Evolutionary conservation across 1,140 invertebrate species (phyloP).

Genomic region (Geopemphigus sp.): DNA sequence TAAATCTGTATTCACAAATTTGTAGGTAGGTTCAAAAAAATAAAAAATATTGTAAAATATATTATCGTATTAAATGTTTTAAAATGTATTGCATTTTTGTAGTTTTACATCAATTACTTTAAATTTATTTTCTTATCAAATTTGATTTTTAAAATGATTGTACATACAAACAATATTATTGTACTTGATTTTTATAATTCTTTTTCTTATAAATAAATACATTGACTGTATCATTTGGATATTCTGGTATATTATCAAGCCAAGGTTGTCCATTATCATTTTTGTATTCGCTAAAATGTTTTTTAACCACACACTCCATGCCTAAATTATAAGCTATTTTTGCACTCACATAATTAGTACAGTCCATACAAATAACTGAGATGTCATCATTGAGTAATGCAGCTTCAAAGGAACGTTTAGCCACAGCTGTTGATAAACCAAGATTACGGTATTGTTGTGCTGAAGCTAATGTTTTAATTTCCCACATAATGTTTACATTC

Average conservation of each 20-base stretch:
- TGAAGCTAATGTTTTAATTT: slow-evolving; percentile 32
- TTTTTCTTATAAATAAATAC: slow-evolving; percentile 27
- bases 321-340: slow-evolving; percentile 26
- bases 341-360: slow-evolving; percentile 24
- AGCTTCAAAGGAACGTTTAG: slow-evolving; percentile 24
- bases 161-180: not conserved
- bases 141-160: not conserved
- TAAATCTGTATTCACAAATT: not conserved
- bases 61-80: not conserved
- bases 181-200: not conserved
- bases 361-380: slow-evolving; percentile 33
- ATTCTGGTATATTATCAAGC: slow-evolving; percentile 17
- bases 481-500: slow-evolving; percentile 31
- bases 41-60: not conserved
- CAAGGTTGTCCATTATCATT: slow-evolving; percentile 4
- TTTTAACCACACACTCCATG: slow-evolving; percentile 32
- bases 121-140: not conserved
- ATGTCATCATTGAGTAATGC: slow-evolving; percentile 26
- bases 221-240: slow-evolving; percentile 15
- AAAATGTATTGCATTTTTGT: not conserved
- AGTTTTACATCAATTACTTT: not conserved
- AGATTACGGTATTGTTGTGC: slow-evolving; percentile 27
- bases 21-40: not conserved
- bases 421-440: slow-evolving; percentile 10
- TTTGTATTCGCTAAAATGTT: slow-evolving; percentile 37